phyloP scores from a whole-genome alignment of 2,113 vertebrate species.

The Solenodon paradoxus region DNA sequence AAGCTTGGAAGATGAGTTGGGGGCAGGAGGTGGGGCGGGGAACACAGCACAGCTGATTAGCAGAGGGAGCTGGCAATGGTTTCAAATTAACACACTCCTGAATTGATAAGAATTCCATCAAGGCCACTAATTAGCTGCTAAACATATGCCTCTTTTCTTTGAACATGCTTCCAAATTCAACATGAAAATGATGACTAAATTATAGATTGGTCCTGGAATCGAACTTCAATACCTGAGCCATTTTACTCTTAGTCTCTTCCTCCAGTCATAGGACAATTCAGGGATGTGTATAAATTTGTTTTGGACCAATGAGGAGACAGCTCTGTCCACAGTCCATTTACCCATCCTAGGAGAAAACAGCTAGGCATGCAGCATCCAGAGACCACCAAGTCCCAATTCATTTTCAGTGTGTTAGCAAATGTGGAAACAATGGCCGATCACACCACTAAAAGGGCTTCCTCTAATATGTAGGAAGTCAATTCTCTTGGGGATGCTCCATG shows the following conservation, averaged over 20 bases:
- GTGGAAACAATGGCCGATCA: neutral
- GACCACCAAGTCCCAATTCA: neutral
- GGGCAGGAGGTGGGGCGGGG: too few relatives aligned
- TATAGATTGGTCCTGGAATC: neutral
- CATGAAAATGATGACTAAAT: slow-evolving; percentile 30
- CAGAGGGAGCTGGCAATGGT: neutral
- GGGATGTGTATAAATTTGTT: neutral
- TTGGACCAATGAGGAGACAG: neutral
- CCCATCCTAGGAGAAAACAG: neutral
- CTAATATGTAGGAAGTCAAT: neutral
- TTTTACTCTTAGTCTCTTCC: neutral
- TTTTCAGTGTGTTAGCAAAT: neutral
- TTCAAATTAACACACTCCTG: neutral
- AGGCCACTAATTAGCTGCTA: slow-evolving; percentile 16
- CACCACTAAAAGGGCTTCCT: neutral
- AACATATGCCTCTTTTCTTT: slow-evolving; percentile 24
- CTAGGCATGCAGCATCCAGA: neutral
- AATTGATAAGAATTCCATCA: slow-evolving; percentile 33
- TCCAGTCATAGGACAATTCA: neutral
- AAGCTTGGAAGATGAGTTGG: neutral
- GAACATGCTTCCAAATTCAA: slow-evolving; percentile 11
- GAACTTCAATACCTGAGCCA: neutral
- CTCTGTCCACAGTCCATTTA: neutral
- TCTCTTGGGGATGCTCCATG: neutral
- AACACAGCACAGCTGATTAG: neutral